Base-by-base conservation (phyloP, 2,888 invertebrate species). In the Apocheima hispidaria region DNA sequence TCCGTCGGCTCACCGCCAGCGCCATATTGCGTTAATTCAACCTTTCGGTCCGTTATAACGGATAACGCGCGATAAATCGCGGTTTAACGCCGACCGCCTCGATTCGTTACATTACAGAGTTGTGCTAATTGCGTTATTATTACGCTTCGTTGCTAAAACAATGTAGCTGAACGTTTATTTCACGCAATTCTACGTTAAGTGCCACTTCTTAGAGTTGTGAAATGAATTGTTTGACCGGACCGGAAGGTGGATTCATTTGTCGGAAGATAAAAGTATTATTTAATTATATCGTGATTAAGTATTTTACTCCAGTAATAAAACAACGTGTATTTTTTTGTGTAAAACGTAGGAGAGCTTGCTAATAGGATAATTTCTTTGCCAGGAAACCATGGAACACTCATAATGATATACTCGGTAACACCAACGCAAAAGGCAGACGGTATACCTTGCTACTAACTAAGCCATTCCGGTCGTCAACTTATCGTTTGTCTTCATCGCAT, bases 121-220 rank as follows among this genome's bases (percentile, higher is more conserved):
- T 64, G 62, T 58, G 60, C 63, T 71, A 71, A 73, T 70, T 68
- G 66, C 65, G 63, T 70, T 73, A 69, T 70, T 71, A 70, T 68
- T 69, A 57, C 63, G 52, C 35, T 30, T 55, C 55, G 52, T 50
- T 63, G 51, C 68, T 64, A 59, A 64, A 62, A 64, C 68, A 68
- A 66, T 68, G 69, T 68, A 64, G 61, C 56, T 18, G 38, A 28
- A 40, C 64, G 53, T 64, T 68, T 58, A 63, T 65, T 60, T 44
- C 40, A 54, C 53, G 46, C 65, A 63, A 65, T 62, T 60, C 44
- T 36, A 41, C 41, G 59, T 38, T 65, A 65, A 62, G 50, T 67
- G 54, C 62, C 30, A n/a, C 54, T 66, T 56, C 46, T 44, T 38
- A 62, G 64, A 53, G 59, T 4, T 46, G 26, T 12, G 23, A 21